These are phyloP conservation scores for Leptoclinus maculatus DNA, from an alignment of 2,797 vertebrate genomes.

Conservation along the genomic window DNA sequence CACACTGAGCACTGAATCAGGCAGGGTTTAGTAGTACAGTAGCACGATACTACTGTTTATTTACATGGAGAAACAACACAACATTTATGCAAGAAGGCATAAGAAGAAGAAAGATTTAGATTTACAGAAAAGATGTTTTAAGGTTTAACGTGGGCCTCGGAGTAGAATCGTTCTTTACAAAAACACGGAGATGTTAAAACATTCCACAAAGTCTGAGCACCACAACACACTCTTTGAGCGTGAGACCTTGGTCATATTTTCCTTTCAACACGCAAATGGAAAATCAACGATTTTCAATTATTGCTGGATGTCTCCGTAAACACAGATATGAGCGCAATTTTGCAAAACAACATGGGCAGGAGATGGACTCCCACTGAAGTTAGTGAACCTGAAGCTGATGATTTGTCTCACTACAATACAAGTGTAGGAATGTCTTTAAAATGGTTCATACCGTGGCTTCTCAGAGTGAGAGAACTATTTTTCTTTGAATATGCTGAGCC, in stretches of 20 bases:
- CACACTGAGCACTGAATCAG: slow-evolving; percentile 37
- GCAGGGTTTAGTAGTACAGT: neutral
- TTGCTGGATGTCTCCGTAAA: neutral
- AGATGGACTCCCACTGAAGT: neutral
- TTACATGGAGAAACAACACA: slow-evolving; percentile 19
- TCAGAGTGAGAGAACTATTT: neutral
- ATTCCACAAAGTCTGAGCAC: neutral
- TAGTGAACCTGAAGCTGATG: neutral
- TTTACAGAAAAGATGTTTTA: neutral
- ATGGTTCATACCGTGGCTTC: neutral
- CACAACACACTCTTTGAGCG: neutral
- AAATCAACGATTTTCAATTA: neutral
- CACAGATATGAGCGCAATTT: neutral
- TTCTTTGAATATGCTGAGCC: slow-evolving; percentile 2
- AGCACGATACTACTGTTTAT: neutral
- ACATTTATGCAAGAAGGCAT: neutral
- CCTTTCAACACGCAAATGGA: neutral
- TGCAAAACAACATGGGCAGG: neutral
- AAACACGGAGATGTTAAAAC: neutral
- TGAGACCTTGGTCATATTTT: neutral
- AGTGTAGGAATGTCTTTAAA: neutral
- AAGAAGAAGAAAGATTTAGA: neutral
- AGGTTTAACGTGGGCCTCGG: neutral
- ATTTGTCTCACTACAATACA: neutral
- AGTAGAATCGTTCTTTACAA: neutral